Evolutionary conservation across 2,113 vertebrate genomes (phyloP), one percentile per base, ranked within the genome.

Genomic region (Pseudolaguvia tuberculata): DNA sequence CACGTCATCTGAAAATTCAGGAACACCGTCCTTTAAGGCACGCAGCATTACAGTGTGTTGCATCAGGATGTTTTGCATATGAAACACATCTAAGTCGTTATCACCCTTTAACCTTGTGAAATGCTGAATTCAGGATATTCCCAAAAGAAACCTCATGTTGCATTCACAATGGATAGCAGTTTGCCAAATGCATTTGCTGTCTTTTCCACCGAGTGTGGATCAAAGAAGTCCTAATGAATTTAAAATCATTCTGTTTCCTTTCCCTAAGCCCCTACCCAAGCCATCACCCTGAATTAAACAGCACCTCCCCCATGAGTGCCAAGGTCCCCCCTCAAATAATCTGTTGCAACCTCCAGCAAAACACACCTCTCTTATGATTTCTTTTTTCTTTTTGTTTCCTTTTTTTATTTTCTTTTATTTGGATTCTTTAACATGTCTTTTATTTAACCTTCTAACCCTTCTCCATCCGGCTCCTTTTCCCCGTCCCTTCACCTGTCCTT

Each of bases 391-490:
- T 79, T 58, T 18, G 45, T 81, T 71, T 45, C 2, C 4, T 56
- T 75, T 81, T 27, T 58, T 76, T 82, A 66, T 14, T 61, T 73
- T 53, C 55, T 80, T 70, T 21, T 23, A 31, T 81, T 81, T 86
- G 81, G 80, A 73, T 76, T 57, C 77, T 89, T 88, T 87, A 90
- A 90, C 90, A 91, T 91, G 88, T 89, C 86, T 90, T 91, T 90
- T 81, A 85, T 91, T 91, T 91, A 86, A 91, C 88, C 89, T 88
- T 90, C 88, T 90, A 90, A 91, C 86, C 90, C 90, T 91, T 89
- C 85, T 91, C 85, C 88, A 90, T 91, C 85, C 88, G 79, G 81
- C 81, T 82, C 81, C 85, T 73, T 63, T 55, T 58, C 76, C 80
- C 39, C 57, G 53, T 72, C 75, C 72, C 79, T 75, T 79, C 86